These are phyloP conservation scores for Aurelia aurita complex sp. Pacific DNA, from an alignment of 30 jellyfish, hydroid and myxozoan genomes.

Conservation along the genomic window DNA sequence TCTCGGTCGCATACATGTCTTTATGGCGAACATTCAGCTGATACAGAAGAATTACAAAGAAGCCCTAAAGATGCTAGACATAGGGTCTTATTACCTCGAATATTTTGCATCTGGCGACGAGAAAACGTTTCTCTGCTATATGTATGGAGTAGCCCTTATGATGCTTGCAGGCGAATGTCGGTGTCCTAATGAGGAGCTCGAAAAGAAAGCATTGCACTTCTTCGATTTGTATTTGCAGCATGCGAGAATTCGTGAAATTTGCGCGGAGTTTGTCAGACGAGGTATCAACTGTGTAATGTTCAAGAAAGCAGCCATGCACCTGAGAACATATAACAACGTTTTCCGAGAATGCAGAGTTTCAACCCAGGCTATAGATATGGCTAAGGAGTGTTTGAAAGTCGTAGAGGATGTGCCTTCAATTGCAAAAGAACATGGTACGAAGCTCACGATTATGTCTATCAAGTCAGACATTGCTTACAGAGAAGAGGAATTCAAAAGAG, in stretches of 20 bases:
- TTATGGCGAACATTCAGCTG: conserved; percentile 4
- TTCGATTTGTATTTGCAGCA: conserved; percentile 18
- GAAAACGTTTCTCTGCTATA: conserved; percentile 13
- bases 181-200: neutral
- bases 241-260: neutral
- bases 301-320: conserved; percentile 1
- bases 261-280: neutral
- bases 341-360: neutral
- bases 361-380: neutral
- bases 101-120: conserved; percentile 2
- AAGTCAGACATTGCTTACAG: too few relatives aligned
- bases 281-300: conserved; percentile 13
- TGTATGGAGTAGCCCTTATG: neutral
- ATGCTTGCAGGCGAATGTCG: neutral
- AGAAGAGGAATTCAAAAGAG: too few relatives aligned
- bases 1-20: neutral
- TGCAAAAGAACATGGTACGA: too few relatives aligned
- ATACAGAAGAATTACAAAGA: neutral
- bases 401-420: neutral
- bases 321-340: neutral
- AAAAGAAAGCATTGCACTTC: neutral
- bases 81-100: neutral
- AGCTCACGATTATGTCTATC: too few relatives aligned
- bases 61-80: neutral
- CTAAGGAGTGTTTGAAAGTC: neutral